Conservation (phyloP, 2,888 invertebrate species). For the Epirrhoe tristata region DNA sequence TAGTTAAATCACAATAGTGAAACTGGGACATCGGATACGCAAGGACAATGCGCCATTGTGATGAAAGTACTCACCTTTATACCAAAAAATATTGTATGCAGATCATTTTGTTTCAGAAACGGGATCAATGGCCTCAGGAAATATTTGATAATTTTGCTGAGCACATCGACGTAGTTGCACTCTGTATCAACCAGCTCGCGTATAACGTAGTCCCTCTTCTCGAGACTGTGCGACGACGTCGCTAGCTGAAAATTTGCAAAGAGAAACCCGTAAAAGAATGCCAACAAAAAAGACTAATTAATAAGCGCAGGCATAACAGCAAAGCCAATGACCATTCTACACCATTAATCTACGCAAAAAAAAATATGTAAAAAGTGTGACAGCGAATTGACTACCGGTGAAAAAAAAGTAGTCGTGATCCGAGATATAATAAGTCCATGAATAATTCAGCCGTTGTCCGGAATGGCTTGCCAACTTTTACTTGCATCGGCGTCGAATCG, state of each 20-base stretch:
- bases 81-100: constrained; percentile 93
- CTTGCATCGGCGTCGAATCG: constrained; percentile 46
- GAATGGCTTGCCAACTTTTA: constrained; percentile 66
- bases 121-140: constrained; percentile 92
- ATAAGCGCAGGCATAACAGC: constrained; percentile 42
- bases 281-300: constrained; percentile 24
- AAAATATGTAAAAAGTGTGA: constrained; percentile 42
- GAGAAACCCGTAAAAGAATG: constrained; percentile 30
- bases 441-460: constrained; percentile 69
- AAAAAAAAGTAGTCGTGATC: constrained; percentile 59
- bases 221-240: constrained; percentile 86
- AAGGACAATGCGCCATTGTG: neutral
- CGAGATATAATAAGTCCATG: constrained; percentile 70
- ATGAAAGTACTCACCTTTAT: constrained; percentile 88
- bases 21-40: neutral
- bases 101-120: constrained; percentile 90
- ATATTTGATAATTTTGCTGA: constrained; percentile 92
- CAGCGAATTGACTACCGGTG: constrained; percentile 45
- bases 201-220: constrained; percentile 97
- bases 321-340: constrained; percentile 51
- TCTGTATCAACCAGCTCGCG: constrained; percentile 98
- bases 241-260: constrained; percentile 67
- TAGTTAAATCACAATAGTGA: constrained; percentile 8
- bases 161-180: constrained; percentile 97
- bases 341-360: constrained; percentile 46